Evolutionary conservation across 2,888 invertebrate genomes (phyloP), one percentile per base, ranked within the genome.

Genomic region (Amphiduros pacificus): DNA sequence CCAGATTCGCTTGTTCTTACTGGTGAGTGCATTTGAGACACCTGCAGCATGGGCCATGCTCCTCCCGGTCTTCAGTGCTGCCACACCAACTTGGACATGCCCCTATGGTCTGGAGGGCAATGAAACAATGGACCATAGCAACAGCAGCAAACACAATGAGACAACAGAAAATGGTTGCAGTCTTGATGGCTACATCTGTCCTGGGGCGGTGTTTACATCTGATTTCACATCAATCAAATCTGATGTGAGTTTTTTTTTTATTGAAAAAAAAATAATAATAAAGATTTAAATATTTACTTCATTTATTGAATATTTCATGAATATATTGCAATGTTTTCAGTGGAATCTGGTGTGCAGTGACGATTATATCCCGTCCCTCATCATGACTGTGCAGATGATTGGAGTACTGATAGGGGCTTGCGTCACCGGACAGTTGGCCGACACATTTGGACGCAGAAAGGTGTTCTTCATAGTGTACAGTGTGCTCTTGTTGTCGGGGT

Each of bases 21-120:
- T 79, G 6, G 76, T 78, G 5, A 78, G 76, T 55, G 65, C 77
- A 67, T 77, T 79, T 69, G 80, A 80, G 62, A 74, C 77, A 0
- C 77, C 80, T 0, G 71, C 76, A 22, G 77, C 78, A 11, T 78
- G 78, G 77, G 76, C 76, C 9, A 78, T 80, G 76, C 64, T 80
- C 31, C 68, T 77, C 24, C 78, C 78, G 1, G 73, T 79, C 20
- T 71, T 80, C 52, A 68, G 75, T 1, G 71, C 73, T 52, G 73
- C 71, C 31, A 71, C 64, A 27, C 73, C 76, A 22, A 63, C 71
- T 22, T 76, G 73, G 70, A 62, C 55, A 17, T 78, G 78, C 60
- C 60, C 63, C n/a, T n/a, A n/a, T n/a, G n/a, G n/a, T n/a, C n/a
- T n/a, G n/a, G n/a, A n/a, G n/a, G n/a, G n/a, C n/a, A n/a, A n/a